These are phyloP conservation scores for Paedocypris sp. DNA, from an alignment of 2,113 vertebrate genomes.

Conservation along the genomic window DNA sequence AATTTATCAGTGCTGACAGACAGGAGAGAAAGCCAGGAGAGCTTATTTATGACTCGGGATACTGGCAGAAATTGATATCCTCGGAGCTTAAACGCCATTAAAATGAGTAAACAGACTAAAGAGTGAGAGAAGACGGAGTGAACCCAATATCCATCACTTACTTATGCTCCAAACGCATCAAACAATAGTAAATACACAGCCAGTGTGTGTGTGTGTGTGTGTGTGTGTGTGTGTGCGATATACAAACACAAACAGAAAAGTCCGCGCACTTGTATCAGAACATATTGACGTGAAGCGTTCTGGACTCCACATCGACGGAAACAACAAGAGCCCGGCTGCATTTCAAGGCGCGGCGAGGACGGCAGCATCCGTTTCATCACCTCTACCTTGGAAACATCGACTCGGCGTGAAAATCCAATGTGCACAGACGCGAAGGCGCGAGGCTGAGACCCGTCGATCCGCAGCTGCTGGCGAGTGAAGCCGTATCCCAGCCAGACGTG, in stretches of 20 bases:
- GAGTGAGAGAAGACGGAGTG: conserved; percentile 26
- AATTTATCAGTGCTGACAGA: conserved; percentile 41
- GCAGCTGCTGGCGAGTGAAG: no score
- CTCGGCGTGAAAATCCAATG: conserved; percentile 11
- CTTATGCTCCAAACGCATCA: conserved; percentile 15
- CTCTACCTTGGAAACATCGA: background rate
- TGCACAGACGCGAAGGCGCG: no score
- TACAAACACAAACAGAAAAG: no score
- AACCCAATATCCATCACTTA: conserved; percentile 37
- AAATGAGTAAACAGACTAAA: conserved; percentile 36
- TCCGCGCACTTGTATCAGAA: no score
- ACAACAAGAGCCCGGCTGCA: background rate
- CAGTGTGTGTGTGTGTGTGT: no score
- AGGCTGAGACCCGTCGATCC: no score
- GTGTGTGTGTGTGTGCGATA: no score
- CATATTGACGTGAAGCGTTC: no score
- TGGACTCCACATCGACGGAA: background rate
- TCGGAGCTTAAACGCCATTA: conserved; percentile 33
- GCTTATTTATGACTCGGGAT: conserved; percentile 37
- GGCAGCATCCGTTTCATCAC: conserved; percentile 13
- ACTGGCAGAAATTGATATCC: conserved; percentile 35
- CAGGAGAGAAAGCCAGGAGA: conserved; percentile 34
- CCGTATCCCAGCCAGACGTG: background rate
- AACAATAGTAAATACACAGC: background rate
- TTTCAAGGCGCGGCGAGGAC: conserved; percentile 4